Base-by-base conservation (phyloP, 2,113 vertebrate species). In the Phocoena sinus region DNA sequence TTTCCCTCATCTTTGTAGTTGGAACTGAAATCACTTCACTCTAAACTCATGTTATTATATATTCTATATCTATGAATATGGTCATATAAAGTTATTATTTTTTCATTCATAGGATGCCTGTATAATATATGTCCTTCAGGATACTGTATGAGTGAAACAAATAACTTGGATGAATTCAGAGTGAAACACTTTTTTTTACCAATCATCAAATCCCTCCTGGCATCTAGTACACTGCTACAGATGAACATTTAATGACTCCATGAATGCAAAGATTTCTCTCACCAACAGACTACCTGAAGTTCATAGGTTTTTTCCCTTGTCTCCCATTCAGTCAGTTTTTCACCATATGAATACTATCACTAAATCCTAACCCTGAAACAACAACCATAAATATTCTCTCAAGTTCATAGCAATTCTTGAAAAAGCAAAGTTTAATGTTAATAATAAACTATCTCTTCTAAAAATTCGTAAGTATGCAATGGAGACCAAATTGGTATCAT, bases 221-320 rank as follows among this genome's bases (percentile, higher is more conserved):
- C 15, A 77, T 68, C 38, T 38, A 31, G 60, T 77, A 95, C 11
- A 63, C 1, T 68, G 58, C 33, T 92, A 89, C 14, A 56, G 23
- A 76, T 21, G 23, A 80, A 93, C 33, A 92, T 44, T 67, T 93
- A 81, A 53, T n/a, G 9, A 95, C 76, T 74, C 58, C 79, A 68
- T 44, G 26, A 93, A 63, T 79, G 33, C 90, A 92, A 96, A 68
- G 20, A 96, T 28, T 68, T 87, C 28, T 80, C 38, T 97, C 50
- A 82, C 81, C 44, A 94, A 90, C 28, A 97, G n/a, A 87, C 88
- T 80, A 50, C 12, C 21, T 91, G 28, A 88, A 7, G 3, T 60
- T 94, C 88, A 76, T 8, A 95, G 31, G 38, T n/a, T 91, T 84
- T 88, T 88, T 23, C 86, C 70, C 47, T 38, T 68, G 13, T 33